Conservation (phyloP, 1,140 invertebrate species). For the Diorhabda elongata region DNA sequence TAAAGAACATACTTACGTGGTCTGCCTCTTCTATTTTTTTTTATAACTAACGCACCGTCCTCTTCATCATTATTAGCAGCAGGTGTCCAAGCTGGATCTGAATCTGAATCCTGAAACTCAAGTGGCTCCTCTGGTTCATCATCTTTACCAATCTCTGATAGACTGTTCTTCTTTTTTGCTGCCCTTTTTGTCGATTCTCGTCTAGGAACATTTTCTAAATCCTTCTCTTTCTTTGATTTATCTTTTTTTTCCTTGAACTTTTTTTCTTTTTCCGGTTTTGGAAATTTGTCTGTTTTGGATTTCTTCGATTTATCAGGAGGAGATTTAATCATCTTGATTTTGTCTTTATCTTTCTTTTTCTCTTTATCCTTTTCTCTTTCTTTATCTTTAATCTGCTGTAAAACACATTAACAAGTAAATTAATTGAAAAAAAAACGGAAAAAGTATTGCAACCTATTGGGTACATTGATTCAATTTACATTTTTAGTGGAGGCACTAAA, state of each 20-base stretch:
- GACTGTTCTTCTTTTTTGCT: constrained; percentile 55
- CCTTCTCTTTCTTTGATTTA: constrained; percentile 16
- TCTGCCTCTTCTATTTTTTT: constrained; percentile 28
- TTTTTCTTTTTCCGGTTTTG: constrained; percentile 25
- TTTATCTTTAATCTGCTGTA: background rate
- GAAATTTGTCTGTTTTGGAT: constrained; percentile 20
- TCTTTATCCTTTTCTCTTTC: constrained; percentile 19
- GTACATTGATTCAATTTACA: too few relatives aligned
- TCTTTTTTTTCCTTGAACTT: constrained; percentile 20
- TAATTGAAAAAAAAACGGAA: too few relatives aligned
- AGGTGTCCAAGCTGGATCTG: constrained; percentile 70
- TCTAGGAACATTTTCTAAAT: constrained; percentile 47
- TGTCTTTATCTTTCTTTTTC: constrained; percentile 44
- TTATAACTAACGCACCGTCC: constrained; percentile 29
- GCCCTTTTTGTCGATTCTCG: constrained; percentile 61
- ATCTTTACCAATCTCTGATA: constrained; percentile 48
- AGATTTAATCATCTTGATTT: constrained; percentile 48
- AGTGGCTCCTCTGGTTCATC: constrained; percentile 51
- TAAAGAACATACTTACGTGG: constrained; percentile 13
- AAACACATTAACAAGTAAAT: background rate
- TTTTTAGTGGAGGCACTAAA: too few relatives aligned
- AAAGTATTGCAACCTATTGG: too few relatives aligned
- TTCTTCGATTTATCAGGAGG: constrained; percentile 39
- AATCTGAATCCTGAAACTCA: constrained; percentile 61
- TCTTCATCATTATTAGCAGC: constrained; percentile 51